These are phyloP conservation scores for Rhamphomyia laevipes DNA, from an alignment of 2,888 invertebrate genomes.

Conservation along the genomic window DNA sequence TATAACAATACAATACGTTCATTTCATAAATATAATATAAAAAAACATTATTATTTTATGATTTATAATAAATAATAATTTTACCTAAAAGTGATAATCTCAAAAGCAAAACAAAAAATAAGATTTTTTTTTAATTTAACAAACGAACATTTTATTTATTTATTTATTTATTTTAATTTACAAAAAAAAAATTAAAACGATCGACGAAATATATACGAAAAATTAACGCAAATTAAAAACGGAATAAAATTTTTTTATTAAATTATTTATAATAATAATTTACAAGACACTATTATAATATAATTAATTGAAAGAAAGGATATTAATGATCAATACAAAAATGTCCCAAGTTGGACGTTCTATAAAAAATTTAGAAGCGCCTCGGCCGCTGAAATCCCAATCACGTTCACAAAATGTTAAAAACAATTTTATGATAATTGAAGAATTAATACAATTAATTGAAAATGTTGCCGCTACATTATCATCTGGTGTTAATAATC, in stretches of 20 bases:
- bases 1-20: neutral
- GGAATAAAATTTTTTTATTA: neutral
- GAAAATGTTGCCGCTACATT: constrained; percentile 70
- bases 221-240: neutral
- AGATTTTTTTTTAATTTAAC: neutral
- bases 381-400: constrained; percentile 55
- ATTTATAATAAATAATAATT: neutral
- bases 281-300: neutral
- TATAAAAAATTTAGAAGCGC: constrained; percentile 62
- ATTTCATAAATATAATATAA: neutral
- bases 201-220: neutral
- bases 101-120: too few species aligned
- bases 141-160: neutral
- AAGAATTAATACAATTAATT: constrained; percentile 70
- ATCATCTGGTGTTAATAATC: constrained; percentile 57
- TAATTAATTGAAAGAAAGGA: neutral
- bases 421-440: constrained; percentile 45
- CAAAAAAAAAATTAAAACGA: neutral
- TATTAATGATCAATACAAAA: constrained; percentile 7
- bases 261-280: neutral
- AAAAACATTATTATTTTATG: neutral
- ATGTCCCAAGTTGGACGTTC: constrained; percentile 53
- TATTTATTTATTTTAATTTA: neutral
- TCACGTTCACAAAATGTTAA: constrained; percentile 38
- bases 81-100: neutral